Evolutionary conservation across 1,140 invertebrate species (phyloP).

Genomic region (Doryteuthis pealeii): DNA sequence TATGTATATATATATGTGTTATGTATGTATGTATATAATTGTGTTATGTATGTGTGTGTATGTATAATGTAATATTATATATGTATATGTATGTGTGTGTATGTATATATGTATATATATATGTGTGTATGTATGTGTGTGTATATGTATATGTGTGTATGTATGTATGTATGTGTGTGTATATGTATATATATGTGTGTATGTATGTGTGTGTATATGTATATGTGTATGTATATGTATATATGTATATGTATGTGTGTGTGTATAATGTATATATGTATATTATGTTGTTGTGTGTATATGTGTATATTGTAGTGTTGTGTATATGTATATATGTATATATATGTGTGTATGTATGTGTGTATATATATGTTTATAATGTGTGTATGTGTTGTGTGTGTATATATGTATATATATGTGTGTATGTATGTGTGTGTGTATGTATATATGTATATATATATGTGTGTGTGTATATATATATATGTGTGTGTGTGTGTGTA

Average conservation of each 20-base stretch:
- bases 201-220: neutral
- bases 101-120: neutral
- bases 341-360: too few relatives aligned
- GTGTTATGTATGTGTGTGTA: too few relatives aligned
- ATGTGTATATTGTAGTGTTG: neutral
- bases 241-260: neutral
- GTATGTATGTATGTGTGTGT: neutral
- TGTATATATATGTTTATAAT: too few relatives aligned
- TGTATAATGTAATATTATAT: too few relatives aligned
- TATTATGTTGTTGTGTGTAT: neutral
- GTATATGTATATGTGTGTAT: neutral
- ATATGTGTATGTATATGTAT: neutral
- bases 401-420: too few relatives aligned
- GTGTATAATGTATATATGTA: neutral
- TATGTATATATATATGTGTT: neutral
- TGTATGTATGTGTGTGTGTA: too few relatives aligned
- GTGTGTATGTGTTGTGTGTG: too few relatives aligned
- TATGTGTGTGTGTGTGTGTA: too few relatives aligned
- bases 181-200: neutral
- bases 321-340: neutral
- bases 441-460: too few relatives aligned
- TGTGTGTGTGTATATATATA: too few relatives aligned
- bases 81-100: neutral
- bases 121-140: neutral
- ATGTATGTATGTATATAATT: neutral